Conservation (phyloP, 2,113 vertebrate species). For the Taurulus bubalis region DNA sequence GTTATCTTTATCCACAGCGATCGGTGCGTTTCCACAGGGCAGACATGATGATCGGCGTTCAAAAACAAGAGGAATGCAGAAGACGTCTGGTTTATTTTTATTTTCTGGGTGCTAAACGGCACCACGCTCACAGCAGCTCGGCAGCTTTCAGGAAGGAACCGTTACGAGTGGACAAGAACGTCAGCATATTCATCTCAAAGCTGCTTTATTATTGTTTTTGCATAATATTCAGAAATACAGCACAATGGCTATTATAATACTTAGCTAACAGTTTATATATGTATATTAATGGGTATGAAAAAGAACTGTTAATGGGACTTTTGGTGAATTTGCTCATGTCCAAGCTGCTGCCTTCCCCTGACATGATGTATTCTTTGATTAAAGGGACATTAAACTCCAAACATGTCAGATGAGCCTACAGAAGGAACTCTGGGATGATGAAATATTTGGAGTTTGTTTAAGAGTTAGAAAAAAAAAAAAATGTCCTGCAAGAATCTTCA, state of each 20-base stretch:
- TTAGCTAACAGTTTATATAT: slow-evolving; percentile 27
- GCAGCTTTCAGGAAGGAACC: slow-evolving; percentile 9
- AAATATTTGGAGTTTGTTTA: neutral
- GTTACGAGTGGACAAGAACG: slow-evolving; percentile 15
- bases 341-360: slow-evolving; percentile 17
- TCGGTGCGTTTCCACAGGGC: slow-evolving; percentile 43
- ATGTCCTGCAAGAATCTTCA: neutral
- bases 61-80: slow-evolving; percentile 45
- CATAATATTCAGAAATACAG: slow-evolving; percentile 39
- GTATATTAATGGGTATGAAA: neutral
- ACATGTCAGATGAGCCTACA: neutral
- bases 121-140: slow-evolving; percentile 31
- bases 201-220: slow-evolving; percentile 41
- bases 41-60: neutral
- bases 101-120: slow-evolving; percentile 22
- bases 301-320: neutral
- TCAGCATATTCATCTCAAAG: slow-evolving; percentile 28
- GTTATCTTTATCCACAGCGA: slow-evolving; percentile 1
- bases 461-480: slow-evolving; percentile 6
- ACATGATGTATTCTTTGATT: neutral
- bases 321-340: neutral
- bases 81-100: neutral
- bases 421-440: neutral
- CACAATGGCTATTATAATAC: slow-evolving; percentile 36
- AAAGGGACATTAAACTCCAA: slow-evolving; percentile 19